phyloP scores from a whole-genome alignment of 2,113 vertebrate genomes.

The Xenopus tropicalis region UCB_Xtro_10.0 CM004450.2:86393501-86394000 shows the following conservation, averaged over 20 bases:
- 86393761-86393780: conserved; percentile 2
- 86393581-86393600: no score
- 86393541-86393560: no score
- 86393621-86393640: no score
- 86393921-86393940: not conserved
- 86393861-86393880: not conserved
- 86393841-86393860: not conserved
- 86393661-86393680: no score
- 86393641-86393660: no score
- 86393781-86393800: not conserved
- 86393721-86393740: not conserved
- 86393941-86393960: not conserved
- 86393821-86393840: not conserved
- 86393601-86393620: no score
- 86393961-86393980: not conserved
- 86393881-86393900: conserved; percentile 7
- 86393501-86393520: no score
- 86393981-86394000: conserved; percentile 30
- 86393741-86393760: not conserved
- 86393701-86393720: not conserved
- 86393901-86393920: not conserved
- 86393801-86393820: conserved; percentile 1
- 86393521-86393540: no score
- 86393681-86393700: no score
- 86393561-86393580: no score